Evolutionary conservation across 2,113 vertebrate species (phyloP).

Genomic region (Melanotaenia duboulayi): DNA sequence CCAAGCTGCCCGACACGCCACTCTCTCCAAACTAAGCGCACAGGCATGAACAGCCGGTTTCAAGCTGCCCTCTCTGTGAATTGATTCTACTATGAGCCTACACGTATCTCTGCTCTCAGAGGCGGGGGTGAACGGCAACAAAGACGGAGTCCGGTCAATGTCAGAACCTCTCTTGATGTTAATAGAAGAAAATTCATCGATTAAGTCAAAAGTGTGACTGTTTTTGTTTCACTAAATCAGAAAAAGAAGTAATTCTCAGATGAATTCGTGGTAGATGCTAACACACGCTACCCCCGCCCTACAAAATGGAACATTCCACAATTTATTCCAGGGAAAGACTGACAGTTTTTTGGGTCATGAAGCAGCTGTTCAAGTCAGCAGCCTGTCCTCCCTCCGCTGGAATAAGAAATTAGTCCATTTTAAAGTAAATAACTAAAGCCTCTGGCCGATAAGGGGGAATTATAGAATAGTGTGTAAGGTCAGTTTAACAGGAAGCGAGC

Average conservation of each 20-base stretch:
- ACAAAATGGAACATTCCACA: conserved; percentile 83
- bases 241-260: neutral
- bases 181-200: fast-evolving
- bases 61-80: conserved; percentile 88
- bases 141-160: neutral
- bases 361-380: conserved; percentile 89
- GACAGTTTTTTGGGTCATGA: conserved; percentile 93
- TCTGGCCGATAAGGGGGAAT: conserved; percentile 84
- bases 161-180: neutral
- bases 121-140: conserved; percentile 56
- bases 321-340: conserved; percentile 92
- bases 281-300: conserved; percentile 46
- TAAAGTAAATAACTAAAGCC: conserved; percentile 88
- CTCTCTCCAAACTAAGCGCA: conserved; percentile 80
- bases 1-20: conserved; percentile 82
- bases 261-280: neutral
- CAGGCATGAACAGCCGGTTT: conserved; percentile 83
- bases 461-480: conserved; percentile 82
- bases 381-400: conserved; percentile 83
- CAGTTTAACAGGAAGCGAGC: conserved; percentile 76
- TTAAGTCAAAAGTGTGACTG: fast-evolving
- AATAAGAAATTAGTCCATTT: conserved; percentile 90
- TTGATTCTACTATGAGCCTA: conserved; percentile 89
- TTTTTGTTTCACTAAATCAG: neutral
- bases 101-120: conserved; percentile 66